These are phyloP conservation scores for Hypsopygia costalis DNA, from an alignment of 2,888 invertebrate genomes.

Conservation along the genomic window DNA sequence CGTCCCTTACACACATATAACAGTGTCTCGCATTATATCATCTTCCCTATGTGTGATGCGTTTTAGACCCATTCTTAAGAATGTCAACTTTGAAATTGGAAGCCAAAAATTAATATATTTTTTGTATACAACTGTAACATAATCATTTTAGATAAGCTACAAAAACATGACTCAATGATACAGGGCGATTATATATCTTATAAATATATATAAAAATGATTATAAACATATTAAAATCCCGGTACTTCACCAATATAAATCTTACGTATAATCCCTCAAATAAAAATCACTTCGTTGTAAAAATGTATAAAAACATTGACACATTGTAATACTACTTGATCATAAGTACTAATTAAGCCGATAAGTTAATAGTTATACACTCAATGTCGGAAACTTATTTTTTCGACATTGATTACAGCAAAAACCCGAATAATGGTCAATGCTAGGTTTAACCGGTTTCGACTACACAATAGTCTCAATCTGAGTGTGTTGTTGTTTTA, in stretches of 20 bases:
- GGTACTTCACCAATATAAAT: conserved; percentile 16
- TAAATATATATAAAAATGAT: conserved; percentile 9
- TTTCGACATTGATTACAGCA: background rate
- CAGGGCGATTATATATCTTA: background rate
- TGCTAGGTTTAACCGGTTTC: background rate
- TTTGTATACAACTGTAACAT: conserved; percentile 4
- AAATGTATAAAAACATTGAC: conserved; percentile 71
- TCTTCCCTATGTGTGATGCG: too few relatives aligned
- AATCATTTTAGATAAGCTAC: background rate
- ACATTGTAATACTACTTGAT: conserved; percentile 51
- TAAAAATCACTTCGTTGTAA: conserved; percentile 55
- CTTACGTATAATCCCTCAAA: conserved; percentile 14
- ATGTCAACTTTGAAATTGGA: conserved; percentile 35
- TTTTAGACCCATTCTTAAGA: conserved; percentile 42
- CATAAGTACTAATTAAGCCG: conserved; percentile 46
- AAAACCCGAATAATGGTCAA: background rate
- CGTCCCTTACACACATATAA: too few relatives aligned
- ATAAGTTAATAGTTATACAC: conserved; percentile 15
- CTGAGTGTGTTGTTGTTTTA: background rate
- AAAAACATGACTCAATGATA: conserved; percentile 1
- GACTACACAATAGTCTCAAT: background rate
- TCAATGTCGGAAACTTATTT: background rate
- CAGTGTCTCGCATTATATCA: too few relatives aligned
- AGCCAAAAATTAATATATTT: conserved; percentile 31
- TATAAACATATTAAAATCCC: background rate